Evolutionary conservation across 2,888 invertebrate genomes (phyloP), one percentile per base, ranked within the genome.

Genomic region (Dicranocentrus wangi): DNA sequence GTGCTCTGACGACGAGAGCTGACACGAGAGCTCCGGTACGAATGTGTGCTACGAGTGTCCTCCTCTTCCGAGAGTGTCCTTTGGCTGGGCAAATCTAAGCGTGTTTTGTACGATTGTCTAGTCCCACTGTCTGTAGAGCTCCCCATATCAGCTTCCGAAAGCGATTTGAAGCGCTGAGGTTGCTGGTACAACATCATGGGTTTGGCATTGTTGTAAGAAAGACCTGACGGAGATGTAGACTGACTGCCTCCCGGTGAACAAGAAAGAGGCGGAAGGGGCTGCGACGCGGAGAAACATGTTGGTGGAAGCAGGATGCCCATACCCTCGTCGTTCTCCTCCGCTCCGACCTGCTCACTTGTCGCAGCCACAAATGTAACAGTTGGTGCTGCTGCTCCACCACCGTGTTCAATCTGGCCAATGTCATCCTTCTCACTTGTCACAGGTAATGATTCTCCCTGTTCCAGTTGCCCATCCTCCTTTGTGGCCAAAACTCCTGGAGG

Each of bases 1-100:
- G 96, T 96, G 87, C 95, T 95, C 89, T 96, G 96, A 68, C 96
- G 91, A 85, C 96, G 91, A 0, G 95, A 95, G 1, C 95, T 95
- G 0, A 94, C 93, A 86, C 94, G 90, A 0, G 95, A 96, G 87
- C 95, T 95, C 86, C 95, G 91, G 91, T 94, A 95, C 0, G 95
- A 95, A 89, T 95, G 94, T 1, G 94, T 95, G 88, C 95, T 95
- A 86, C 93, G 91, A 86, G 93, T 94, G 87, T 96, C 96, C 82
- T 96, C 95, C 85, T 95, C 95, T 76, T 87, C 87, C 1, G 87
- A 87, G 23, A 87, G 76, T 17, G 87, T 86, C 78, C 87, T 81
- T 73, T 87, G 87, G 15, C 86, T 80, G 7, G 87, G 87, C 7
- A 87, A 83, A 75, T 87, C 85, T 23, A 86, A 73, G 17, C 85